Percentiles rank a stretch among this genome's conserved stretches.
Conservation (phyloP, 1,140 invertebrate species). For the Papilio aristodemus region DNA sequence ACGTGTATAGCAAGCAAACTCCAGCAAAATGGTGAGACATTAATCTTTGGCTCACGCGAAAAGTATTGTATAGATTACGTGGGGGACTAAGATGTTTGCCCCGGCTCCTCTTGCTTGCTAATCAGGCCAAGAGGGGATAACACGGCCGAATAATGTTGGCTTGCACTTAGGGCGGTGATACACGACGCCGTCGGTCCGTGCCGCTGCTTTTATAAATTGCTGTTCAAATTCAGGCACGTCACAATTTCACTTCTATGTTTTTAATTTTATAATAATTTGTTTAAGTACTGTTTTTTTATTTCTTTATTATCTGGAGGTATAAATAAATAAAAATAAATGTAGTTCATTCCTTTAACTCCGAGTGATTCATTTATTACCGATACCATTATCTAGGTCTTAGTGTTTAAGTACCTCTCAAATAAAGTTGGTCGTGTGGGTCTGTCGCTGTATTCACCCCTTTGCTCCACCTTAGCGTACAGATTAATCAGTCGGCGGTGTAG, state of each 20-base stretch:
- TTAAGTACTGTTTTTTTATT: neutral
- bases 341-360: neutral
- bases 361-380: conserved; percentile 27
- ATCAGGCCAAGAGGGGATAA: conserved; percentile 45
- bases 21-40: conserved; percentile 70
- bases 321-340: no score
- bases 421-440: neutral
- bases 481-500: conserved; percentile 61
- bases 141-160: conserved; percentile 41
- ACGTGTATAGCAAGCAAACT: conserved; percentile 46
- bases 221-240: conserved; percentile 7
- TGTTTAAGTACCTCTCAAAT: neutral
- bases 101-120: conserved; percentile 50
- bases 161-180: conserved; percentile 22
- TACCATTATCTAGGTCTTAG: neutral
- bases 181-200: conserved; percentile 3
- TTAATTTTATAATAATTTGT: neutral
- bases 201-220: conserved; percentile 16
- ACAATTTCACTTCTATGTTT: conserved; percentile 1
- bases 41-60: conserved; percentile 70
- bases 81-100: conserved; percentile 58
- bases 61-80: conserved; percentile 72
- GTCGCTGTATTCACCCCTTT: neutral
- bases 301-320: no score
- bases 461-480: conserved; percentile 38